These are phyloP conservation scores for Ecdyonurus torrentis DNA, from an alignment of 2,888 invertebrate species.

Conservation along the genomic window DNA sequence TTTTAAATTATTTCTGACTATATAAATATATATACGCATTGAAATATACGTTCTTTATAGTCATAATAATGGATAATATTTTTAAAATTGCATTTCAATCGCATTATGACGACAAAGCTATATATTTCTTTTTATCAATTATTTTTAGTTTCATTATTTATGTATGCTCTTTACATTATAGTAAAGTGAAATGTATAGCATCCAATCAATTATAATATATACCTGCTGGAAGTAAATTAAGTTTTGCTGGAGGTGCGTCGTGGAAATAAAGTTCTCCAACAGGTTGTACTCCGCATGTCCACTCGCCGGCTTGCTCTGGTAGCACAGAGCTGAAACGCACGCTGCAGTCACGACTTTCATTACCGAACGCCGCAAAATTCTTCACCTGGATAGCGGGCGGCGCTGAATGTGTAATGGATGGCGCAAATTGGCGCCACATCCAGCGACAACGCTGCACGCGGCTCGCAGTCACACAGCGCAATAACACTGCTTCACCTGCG, in stretches of 20 bases:
- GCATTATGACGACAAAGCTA: too few species aligned
- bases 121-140: too few species aligned
- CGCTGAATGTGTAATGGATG: background rate
- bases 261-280: conserved; percentile 22
- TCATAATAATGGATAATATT: too few species aligned
- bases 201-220: conserved; percentile 11
- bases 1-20: too few species aligned
- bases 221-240: conserved; percentile 24
- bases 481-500: conserved; percentile 23
- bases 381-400: conserved; percentile 21
- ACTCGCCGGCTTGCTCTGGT: conserved; percentile 26
- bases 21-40: too few species aligned
- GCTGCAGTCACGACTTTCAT: conserved; percentile 25
- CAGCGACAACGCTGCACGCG: conserved; percentile 25
- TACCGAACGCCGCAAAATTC: conserved; percentile 23
- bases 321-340: conserved; percentile 24
- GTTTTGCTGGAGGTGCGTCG: conserved; percentile 24
- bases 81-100: too few species aligned
- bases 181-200: conserved; percentile 7
- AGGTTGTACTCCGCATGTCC: conserved; percentile 25
- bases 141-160: too few species aligned
- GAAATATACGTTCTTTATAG: too few species aligned
- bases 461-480: conserved; percentile 24
- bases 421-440: conserved; percentile 23
- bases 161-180: too few species aligned